Percentiles rank a stretch among this genome's conserved stretches.
These are phyloP conservation scores for Troglohyphantes excavatus DNA, from an alignment of 2,888 invertebrate species.

Conservation along the genomic window DNA sequence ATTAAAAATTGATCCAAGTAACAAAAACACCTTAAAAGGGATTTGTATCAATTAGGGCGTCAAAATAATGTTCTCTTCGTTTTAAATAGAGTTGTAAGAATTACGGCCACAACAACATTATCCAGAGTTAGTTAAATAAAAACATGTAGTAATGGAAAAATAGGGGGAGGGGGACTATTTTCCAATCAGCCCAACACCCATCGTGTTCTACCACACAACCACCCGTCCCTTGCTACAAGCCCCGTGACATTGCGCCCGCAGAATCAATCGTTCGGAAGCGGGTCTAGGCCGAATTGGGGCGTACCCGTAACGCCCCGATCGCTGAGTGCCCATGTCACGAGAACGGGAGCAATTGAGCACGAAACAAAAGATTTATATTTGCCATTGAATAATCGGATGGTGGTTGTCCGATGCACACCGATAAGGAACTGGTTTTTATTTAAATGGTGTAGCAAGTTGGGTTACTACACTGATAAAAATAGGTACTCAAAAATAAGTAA, in stretches of 20 bases:
- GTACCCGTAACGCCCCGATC: slow-evolving; percentile 21
- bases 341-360: slow-evolving; percentile 23
- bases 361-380: slow-evolving; percentile 13
- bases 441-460: no score
- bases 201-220: not conserved
- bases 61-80: no score
- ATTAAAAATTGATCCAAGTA: no score
- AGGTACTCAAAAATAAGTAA: no score
- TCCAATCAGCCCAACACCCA: slow-evolving; percentile 24
- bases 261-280: slow-evolving; percentile 19
- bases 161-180: not conserved
- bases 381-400: not conserved
- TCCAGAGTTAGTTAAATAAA: no score
- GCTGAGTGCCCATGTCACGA: slow-evolving; percentile 36
- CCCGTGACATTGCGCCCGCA: slow-evolving; percentile 6
- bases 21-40: no score
- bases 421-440: not conserved
- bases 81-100: no score
- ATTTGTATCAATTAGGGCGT: no score
- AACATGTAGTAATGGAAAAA: no score
- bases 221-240: not conserved
- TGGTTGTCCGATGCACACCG: not conserved
- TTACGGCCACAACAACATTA: no score
- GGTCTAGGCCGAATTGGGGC: slow-evolving; percentile 54
- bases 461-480: no score